Evolutionary conservation across 1,140 invertebrate species (phyloP), one percentile per base, ranked within the genome.

Genomic region (Ctenoplectra terminalis): DNA sequence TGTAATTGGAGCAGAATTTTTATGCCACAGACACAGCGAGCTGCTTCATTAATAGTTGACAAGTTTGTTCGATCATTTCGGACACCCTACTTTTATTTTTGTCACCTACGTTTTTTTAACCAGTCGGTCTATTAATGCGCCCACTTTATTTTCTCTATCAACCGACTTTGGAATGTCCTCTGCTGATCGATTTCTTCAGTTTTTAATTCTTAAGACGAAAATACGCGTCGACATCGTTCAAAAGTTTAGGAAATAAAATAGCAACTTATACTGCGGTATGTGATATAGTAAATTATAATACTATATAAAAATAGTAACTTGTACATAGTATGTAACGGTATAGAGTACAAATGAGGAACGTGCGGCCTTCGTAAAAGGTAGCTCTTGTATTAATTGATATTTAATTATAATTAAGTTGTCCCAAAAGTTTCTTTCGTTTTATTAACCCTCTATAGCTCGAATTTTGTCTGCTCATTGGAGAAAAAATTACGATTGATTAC

Each of bases 1-100:
- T 60, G 13, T n/a, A 66, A 76, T 54, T 29, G 48, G 34, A 37
- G n/a, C 43, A 52, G 60, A 26, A 43, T 67, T 52, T 74, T 56
- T 71, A 40, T 31, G 8, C n/a, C 26, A 20, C n/a, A 17, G 50
- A 0, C 20, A 20, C 11, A 11, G 20, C 11, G 20, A 61, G 3
- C 13, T 29, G 4, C 6, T 48, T 40, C 8, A 17, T 63, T 40
- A 40, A 40, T 75, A 63, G 29, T 29, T 11, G 23, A 64, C 8
- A 29, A 20, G 15, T 31, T 63, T 17, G 46, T 2, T 13, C 23
- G 8, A 75, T 31, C 7, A 46, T 31, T 46, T 72, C 46, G 1
- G 20, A 31, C 1, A 17, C 17, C 34, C 34, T 40, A 70, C 15
- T 70, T 70, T 7, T 2, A 52, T 52, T 7, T 7, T 52, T n/a